These are phyloP conservation scores for Tenualosa ilisha DNA, from an alignment of 2,797 vertebrate genomes.

Conservation along the genomic window DNA sequence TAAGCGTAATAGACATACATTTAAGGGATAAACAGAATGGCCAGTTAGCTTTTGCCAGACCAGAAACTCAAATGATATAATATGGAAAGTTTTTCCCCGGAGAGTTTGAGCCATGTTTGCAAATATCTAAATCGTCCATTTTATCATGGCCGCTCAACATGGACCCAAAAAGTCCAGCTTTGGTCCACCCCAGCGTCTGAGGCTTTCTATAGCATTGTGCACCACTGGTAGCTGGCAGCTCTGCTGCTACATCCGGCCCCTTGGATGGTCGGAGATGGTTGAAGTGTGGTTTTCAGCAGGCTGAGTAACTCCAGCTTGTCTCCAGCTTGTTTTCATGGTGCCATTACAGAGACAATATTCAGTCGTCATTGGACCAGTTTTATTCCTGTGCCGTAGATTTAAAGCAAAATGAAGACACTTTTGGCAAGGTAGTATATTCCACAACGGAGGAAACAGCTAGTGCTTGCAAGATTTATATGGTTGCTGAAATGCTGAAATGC, in stretches of 20 bases:
- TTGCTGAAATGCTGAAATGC: neutral
- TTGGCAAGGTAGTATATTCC: neutral
- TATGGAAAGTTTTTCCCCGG: conserved; percentile 56
- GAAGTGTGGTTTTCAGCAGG: neutral
- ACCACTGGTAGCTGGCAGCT: neutral
- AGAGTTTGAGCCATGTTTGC: conserved; percentile 8
- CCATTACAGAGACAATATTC: neutral
- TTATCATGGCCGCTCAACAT: conserved; percentile 23
- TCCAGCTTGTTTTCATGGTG: neutral
- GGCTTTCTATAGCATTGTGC: conserved; percentile 1
- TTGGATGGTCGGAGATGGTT: neutral
- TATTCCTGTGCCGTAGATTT: neutral
- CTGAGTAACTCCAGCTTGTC: neutral
- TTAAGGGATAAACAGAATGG: conserved; percentile 71
- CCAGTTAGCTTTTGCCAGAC: conserved; percentile 68
- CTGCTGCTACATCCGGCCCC: neutral
- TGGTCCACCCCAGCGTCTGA: neutral
- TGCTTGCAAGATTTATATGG: neutral
- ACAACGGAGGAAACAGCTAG: neutral
- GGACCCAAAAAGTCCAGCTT: conserved; percentile 13
- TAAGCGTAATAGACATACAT: conserved; percentile 66
- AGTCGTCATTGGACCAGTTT: neutral
- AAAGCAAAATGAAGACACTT: neutral
- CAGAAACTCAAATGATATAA: conserved; percentile 61
- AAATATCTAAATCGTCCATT: conserved; percentile 43